phyloP scores from a whole-genome alignment of 2,888 invertebrate genomes.

The Parnassius mnemosyne region DNA sequence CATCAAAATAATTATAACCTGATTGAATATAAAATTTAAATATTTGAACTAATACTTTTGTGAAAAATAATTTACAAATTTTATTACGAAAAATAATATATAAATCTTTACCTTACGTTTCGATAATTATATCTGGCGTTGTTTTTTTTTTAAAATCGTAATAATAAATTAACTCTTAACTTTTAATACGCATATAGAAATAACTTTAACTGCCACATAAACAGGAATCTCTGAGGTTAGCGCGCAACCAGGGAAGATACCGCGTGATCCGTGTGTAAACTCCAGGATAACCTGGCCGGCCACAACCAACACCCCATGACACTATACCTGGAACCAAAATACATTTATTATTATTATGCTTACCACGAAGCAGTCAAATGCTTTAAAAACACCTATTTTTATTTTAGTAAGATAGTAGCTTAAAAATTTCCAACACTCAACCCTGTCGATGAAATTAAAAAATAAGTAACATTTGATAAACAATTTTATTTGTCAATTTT shows the following conservation, averaged over 20 bases:
- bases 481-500: too few species aligned
- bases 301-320: conserved; percentile 92
- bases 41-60: too few species aligned
- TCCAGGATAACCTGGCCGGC: conserved; percentile 86
- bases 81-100: too few species aligned
- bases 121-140: too few species aligned
- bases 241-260: conserved; percentile 87
- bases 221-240: conserved; percentile 87
- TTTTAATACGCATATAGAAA: neutral
- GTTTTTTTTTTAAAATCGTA: too few species aligned
- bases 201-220: conserved; percentile 78
- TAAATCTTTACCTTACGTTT: too few species aligned
- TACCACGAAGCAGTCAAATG: neutral
- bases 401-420: neutral
- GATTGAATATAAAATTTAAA: too few species aligned
- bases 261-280: conserved; percentile 86
- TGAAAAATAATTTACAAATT: too few species aligned
- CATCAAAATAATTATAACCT: too few species aligned
- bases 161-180: conserved; percentile 2
- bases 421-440: neutral
- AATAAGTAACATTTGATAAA: too few species aligned
- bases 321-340: conserved; percentile 83
- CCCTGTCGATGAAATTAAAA: too few species aligned
- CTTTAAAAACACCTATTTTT: neutral
- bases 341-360: neutral